A percentile compares a stretch with the other conserved stretches of the same genome.
These are phyloP conservation scores for Montipora capricornis DNA, from an alignment of 64 coral and sea anemone species.

Conservation along the genomic window DNA sequence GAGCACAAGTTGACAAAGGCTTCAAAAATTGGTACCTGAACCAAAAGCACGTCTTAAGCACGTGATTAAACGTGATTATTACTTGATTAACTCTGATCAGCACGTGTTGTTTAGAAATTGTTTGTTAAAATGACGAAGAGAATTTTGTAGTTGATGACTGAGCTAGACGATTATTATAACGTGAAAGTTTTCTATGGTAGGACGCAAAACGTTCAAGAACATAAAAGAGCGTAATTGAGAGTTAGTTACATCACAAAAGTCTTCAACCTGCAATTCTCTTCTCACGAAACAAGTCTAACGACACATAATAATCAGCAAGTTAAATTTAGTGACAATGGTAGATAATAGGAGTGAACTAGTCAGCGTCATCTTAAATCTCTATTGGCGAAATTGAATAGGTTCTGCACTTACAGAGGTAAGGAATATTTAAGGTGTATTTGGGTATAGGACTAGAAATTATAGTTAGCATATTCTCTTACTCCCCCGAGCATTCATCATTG, in stretches of 20 bases:
- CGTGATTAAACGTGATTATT: background rate
- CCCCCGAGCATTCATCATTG: conserved; percentile 7
- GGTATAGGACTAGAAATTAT: conserved; percentile 44
- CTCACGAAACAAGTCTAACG: background rate
- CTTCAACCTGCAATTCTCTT: conserved; percentile 2
- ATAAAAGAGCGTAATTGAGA: too few relatives aligned
- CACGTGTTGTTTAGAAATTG: background rate
- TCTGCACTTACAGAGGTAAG: conserved; percentile 17
- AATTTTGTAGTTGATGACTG: background rate
- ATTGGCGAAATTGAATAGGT: conserved; percentile 6
- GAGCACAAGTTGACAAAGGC: background rate
- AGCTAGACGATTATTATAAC: background rate
- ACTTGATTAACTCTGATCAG: background rate
- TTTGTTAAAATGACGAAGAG: background rate
- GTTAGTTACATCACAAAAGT: background rate
- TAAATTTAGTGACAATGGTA: background rate
- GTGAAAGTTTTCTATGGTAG: too few relatives aligned
- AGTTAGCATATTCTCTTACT: conserved; percentile 26
- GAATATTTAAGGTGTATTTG: conserved; percentile 44
- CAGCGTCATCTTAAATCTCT: background rate
- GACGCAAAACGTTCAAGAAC: too few relatives aligned
- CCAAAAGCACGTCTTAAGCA: background rate
- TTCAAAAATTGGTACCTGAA: conserved; percentile 6
- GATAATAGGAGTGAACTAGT: background rate
- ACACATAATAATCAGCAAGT: background rate